These are phyloP conservation scores for Drosophila borborema DNA, from an alignment of 2,888 invertebrate species.

Conservation along the genomic window DNA sequence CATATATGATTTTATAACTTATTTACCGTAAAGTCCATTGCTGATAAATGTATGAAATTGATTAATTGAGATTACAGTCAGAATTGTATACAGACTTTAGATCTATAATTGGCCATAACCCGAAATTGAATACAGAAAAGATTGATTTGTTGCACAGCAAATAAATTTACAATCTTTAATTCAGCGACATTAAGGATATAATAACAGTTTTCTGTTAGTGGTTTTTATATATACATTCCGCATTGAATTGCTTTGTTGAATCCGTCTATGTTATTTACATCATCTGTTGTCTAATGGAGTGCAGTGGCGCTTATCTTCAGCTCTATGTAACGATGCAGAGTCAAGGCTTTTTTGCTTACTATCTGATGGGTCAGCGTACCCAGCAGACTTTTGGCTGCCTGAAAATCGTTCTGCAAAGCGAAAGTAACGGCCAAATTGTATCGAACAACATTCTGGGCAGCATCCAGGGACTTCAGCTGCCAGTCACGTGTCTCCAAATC, in stretches of 20 bases:
- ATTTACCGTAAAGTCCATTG: too few species aligned
- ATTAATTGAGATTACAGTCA: too few species aligned
- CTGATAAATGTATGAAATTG: too few species aligned
- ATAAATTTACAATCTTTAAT: slow-evolving; percentile 2
- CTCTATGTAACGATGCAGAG: slow-evolving; percentile 87
- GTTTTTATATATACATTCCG: slow-evolving; percentile 55
- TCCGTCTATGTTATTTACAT: slow-evolving; percentile 68
- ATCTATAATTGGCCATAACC: too few species aligned
- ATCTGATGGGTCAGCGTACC: slow-evolving; percentile 82
- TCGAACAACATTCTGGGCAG: slow-evolving; percentile 90
- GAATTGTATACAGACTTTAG: too few species aligned
- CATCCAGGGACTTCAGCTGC: slow-evolving; percentile 86
- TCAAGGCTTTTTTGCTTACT: slow-evolving; percentile 76
- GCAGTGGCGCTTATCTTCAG: slow-evolving; percentile 42
- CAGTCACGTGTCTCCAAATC: slow-evolving; percentile 86
- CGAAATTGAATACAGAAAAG: background rate
- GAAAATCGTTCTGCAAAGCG: slow-evolving; percentile 90
- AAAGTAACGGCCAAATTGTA: slow-evolving; percentile 92
- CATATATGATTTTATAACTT: too few species aligned
- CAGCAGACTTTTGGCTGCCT: slow-evolving; percentile 86
- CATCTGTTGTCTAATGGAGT: slow-evolving; percentile 66
- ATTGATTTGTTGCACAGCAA: slow-evolving; percentile 3
- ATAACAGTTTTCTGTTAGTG: slow-evolving; percentile 9
- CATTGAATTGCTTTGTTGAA: slow-evolving; percentile 46
- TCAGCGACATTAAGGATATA: background rate